Conservation (phyloP, 2,113 vertebrate species). For the Otolemur garnettii region DNA sequence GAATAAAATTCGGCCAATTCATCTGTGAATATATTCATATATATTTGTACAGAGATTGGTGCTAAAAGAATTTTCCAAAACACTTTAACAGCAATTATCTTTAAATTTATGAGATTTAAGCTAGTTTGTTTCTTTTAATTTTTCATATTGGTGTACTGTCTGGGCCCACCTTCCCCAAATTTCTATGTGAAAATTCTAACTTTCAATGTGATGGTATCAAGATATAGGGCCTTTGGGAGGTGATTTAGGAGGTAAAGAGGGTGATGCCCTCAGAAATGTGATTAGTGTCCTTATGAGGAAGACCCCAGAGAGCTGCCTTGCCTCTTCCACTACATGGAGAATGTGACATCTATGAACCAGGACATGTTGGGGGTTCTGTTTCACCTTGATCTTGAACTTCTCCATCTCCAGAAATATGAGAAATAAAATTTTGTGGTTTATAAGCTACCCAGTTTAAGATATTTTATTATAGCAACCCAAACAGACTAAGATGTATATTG, state of each 20-base stretch:
- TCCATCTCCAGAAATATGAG: background rate
- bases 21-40: background rate
- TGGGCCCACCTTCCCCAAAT: background rate
- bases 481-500: background rate
- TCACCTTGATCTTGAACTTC: background rate
- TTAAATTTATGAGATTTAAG: slow-evolving; percentile 6
- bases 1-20: background rate
- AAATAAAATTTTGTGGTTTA: background rate
- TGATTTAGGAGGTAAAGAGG: background rate
- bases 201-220: background rate
- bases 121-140: slow-evolving; percentile 8
- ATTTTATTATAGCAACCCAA: background rate
- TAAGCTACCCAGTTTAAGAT: background rate
- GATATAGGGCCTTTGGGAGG: background rate
- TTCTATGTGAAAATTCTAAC: background rate
- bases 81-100: background rate
- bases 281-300: background rate
- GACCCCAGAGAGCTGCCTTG: background rate
- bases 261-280: background rate
- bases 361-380: background rate
- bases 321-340: background rate
- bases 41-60: background rate
- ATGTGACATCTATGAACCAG: background rate
- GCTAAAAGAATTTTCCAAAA: background rate
- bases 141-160: background rate